Evolutionary conservation across 1,140 invertebrate genomes (phyloP).

Genomic region (Drosophila sulfurigaster): DNA sequence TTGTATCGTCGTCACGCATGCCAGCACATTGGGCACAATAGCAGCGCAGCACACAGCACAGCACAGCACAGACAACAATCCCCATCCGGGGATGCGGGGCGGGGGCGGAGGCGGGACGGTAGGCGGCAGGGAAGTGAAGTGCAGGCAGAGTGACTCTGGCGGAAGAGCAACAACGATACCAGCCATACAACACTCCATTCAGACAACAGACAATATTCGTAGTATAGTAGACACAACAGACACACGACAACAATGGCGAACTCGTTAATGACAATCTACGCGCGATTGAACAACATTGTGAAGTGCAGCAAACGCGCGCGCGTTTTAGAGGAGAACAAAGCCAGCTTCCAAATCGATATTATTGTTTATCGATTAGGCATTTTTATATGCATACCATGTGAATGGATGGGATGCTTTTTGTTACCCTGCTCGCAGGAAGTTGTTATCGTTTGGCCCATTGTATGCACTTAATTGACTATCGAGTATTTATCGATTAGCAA

Average conservation of each 20-base stretch:
- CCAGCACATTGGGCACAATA: conserved; percentile 81
- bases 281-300: conserved; percentile 37
- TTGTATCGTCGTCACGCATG: conserved; percentile 83
- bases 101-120: neutral
- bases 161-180: conserved; percentile 23
- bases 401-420: neutral
- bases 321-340: neutral
- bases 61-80: neutral
- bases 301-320: conserved; percentile 16
- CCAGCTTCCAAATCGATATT: neutral
- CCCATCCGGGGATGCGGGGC: too few relatives aligned
- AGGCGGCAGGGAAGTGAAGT: neutral
- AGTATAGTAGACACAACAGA: conserved; percentile 30
- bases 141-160: conserved; percentile 19
- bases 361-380: conserved; percentile 27
- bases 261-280: conserved; percentile 50
- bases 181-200: conserved; percentile 4
- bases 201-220: neutral
- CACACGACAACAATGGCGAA: conserved; percentile 41
- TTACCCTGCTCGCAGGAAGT: neutral
- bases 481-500: neutral
- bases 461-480: neutral
- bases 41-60: conserved; percentile 15
- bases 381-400: neutral
- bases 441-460: neutral